These are phyloP conservation scores for Eospalax fontanierii DNA, from an alignment of 2,797 vertebrate species.

Conservation along the genomic window DNA sequence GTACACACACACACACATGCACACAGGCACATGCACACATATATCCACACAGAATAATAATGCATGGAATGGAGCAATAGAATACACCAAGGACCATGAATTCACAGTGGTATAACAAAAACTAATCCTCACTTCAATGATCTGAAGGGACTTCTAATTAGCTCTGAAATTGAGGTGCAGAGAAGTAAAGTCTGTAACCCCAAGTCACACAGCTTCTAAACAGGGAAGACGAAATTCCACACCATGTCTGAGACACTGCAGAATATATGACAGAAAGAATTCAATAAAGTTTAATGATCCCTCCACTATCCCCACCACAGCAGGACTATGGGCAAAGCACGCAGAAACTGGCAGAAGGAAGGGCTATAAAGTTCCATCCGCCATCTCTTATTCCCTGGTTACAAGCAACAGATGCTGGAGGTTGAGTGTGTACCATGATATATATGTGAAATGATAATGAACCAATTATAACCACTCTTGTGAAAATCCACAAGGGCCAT, in stretches of 20 bases:
- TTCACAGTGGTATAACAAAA: neutral
- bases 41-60: neutral
- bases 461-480: constrained; percentile 68
- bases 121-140: neutral
- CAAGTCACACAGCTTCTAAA: neutral
- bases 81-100: neutral
- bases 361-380: neutral
- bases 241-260: neutral
- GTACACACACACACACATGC: no score
- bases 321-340: neutral
- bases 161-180: neutral
- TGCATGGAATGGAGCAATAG: neutral
- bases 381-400: constrained; percentile 32
- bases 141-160: constrained; percentile 9
- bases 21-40: neutral
- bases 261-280: neutral
- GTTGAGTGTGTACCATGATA: constrained; percentile 33
- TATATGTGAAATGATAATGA: constrained; percentile 27
- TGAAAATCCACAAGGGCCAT: constrained; percentile 60
- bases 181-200: neutral
- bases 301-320: neutral
- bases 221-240: neutral
- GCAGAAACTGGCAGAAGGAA: neutral
- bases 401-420: constrained; percentile 69
- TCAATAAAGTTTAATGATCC: neutral